Evolutionary conservation across 1,140 invertebrate genomes (phyloP), one percentile per base, ranked within the genome.

Genomic region (Dolichoris vasculosae): DNA sequence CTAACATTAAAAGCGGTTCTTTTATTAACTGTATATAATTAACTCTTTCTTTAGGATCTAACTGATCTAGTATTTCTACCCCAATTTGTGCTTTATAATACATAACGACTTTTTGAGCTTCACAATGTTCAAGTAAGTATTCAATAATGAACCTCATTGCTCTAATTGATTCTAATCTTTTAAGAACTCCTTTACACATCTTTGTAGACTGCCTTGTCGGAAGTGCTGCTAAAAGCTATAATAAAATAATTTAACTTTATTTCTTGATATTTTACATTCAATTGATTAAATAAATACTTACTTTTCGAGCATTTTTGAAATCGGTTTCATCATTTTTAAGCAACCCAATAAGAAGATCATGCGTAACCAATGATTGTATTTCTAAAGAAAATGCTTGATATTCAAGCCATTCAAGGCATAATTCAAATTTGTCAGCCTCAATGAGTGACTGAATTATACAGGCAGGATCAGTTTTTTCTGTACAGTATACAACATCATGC

Each of bases 1-100:
- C 96, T 8, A 97, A 92, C 89, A 97, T 96, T 0, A 96, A 89
- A 30, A 96, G 88, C 0, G 96, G 96, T 86, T 95, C 94, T 35
- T 94, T 94, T 40, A 96, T 94, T 8, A 97, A 88, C 85, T 95
- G 93, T 93, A 95, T 95, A 75, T 96, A 95, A 15, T 94, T 89
- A 26, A 92, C 86, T 83, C 94, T 94, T 85, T 96, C 94, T 32
- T 91, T 92, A 0, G 82, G 26, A 23, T 95, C 93, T 64, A 96
- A 93, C 85, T 94, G 92, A 59, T 94, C 91, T 90, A 96, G 90
- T 87, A 96, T 94, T 90, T 95, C 94, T 82, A 96, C 87, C 82
- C 95, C 93, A 64, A 95, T 91, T 90, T 94, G 89, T 64, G 95
- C 90, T 87, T 95, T 94, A 90, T 94, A 92, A 86, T 95, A 94